phyloP scores from a whole-genome alignment of 2,797 vertebrate species.

The Glossophaga mutica region DNA sequence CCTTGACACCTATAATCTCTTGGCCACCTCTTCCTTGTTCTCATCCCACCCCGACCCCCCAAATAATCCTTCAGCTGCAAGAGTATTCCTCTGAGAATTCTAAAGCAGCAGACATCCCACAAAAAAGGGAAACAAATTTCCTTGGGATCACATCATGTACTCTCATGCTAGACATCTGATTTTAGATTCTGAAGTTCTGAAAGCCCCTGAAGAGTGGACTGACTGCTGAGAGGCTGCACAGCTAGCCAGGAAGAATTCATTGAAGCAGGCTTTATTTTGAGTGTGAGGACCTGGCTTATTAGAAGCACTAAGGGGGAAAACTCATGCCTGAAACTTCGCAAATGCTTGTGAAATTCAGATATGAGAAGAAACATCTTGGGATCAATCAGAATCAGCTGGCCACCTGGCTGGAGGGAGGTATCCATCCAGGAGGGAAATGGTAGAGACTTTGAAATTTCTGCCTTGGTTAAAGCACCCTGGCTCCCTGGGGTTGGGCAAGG shows the following conservation, averaged over 20 bases:
- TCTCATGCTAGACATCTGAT: constrained; percentile 37
- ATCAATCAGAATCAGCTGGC: constrained; percentile 57
- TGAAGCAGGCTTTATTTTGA: constrained; percentile 65
- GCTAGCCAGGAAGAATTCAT: neutral
- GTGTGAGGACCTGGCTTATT: constrained; percentile 46
- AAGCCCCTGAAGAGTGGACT: constrained; percentile 17
- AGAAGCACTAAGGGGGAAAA: constrained; percentile 25
- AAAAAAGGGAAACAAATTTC: constrained; percentile 15
- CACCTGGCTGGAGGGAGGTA: constrained; percentile 52
- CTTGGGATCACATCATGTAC: neutral
- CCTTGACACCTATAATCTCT: neutral
- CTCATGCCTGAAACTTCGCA: constrained; percentile 35
- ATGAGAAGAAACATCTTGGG: constrained; percentile 51
- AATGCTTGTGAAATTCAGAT: constrained; percentile 45
- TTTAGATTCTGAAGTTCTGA: constrained; percentile 54
- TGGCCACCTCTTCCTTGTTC: neutral
- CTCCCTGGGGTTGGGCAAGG: constrained; percentile 60
- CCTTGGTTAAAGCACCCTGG: constrained; percentile 46
- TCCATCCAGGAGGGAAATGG: constrained; percentile 35
- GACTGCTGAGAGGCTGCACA: neutral
- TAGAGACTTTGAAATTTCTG: constrained; percentile 63
- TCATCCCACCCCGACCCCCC: neutral
- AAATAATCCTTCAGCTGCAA: constrained; percentile 16
- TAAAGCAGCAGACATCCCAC: constrained; percentile 35
- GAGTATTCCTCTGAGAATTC: constrained; percentile 14